Percentiles rank a stretch among this genome's conserved stretches.
Evolutionary conservation across 2,113 vertebrate genomes (phyloP).

Genomic region (Sylvilagus bachmani): DNA sequence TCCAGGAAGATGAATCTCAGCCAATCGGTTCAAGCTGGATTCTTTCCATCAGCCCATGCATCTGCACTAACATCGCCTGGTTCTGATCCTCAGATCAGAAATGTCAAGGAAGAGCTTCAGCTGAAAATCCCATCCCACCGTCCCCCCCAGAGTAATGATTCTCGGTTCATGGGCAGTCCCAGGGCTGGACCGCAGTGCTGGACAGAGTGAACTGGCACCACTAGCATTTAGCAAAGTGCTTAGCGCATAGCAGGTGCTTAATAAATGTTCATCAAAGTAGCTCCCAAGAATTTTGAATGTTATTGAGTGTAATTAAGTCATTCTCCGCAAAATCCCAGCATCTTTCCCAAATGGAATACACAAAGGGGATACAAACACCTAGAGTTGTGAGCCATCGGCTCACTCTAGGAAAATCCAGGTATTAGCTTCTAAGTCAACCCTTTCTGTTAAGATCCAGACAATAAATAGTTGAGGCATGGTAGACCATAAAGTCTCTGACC

Average conservation of each 20-base stretch:
- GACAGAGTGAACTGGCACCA: accelerated
- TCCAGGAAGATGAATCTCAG: not conserved
- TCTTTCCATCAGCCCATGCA: not conserved
- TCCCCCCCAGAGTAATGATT: not conserved
- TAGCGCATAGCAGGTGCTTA: not conserved
- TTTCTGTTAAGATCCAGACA: not conserved
- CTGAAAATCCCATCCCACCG: not conserved
- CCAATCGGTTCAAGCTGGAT: not conserved
- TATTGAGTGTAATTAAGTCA: not conserved
- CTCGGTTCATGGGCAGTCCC: not conserved
- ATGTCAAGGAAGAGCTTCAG: not conserved
- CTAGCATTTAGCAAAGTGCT: not conserved
- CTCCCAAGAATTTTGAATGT: not conserved
- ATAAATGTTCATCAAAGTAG: not conserved
- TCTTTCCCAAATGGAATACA: not conserved
- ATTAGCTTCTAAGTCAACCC: not conserved
- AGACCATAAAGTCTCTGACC: not conserved
- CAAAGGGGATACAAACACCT: not conserved
- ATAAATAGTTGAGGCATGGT: not conserved
- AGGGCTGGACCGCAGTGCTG: too few species aligned
- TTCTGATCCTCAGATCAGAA: not conserved
- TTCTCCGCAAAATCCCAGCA: not conserved
- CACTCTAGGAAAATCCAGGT: not conserved
- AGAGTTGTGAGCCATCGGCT: not conserved
- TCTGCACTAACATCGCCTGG: not conserved